phyloP scores from a whole-genome alignment of 2,888 invertebrate genomes.

The Eristalis arbustorum region DNA sequence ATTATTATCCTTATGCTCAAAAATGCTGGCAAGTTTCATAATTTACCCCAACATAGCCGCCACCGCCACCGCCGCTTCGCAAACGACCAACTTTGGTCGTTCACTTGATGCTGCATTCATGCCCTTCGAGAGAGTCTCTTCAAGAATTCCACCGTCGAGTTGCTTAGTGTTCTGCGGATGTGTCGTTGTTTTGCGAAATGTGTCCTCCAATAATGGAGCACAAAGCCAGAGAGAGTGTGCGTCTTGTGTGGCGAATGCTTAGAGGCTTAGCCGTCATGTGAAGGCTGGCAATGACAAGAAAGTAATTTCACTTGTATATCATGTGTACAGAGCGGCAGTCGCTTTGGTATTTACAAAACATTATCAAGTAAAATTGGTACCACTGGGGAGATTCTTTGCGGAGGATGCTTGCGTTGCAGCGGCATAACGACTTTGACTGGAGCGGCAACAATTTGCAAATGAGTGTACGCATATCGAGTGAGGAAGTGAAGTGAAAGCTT shows the following conservation, averaged over 20 bases:
- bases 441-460: slow-evolving; percentile 39
- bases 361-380: slow-evolving; percentile 31
- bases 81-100: not conserved
- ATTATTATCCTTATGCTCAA: slow-evolving; percentile 56
- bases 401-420: not conserved
- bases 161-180: not conserved
- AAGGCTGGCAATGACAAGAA: slow-evolving; percentile 31
- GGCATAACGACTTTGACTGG: not conserved
- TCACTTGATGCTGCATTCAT: slow-evolving; percentile 6
- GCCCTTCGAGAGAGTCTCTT: not conserved
- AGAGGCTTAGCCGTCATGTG: slow-evolving; percentile 13
- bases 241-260: not conserved
- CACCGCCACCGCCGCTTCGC: slow-evolving; percentile 7
- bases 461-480: slow-evolving; percentile 1
- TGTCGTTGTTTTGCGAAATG: not conserved
- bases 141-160: not conserved
- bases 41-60: slow-evolving; percentile 2
- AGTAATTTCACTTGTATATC: slow-evolving; percentile 42
- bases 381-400: not conserved
- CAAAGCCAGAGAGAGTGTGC: not conserved
- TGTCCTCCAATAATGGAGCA: not conserved
- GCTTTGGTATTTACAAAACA: slow-evolving; percentile 51
- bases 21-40: slow-evolving; percentile 57
- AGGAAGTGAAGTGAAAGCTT: not conserved
- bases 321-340: not conserved